These are phyloP conservation scores for Aptenodytes patagonicus DNA, from an alignment of 2,113 vertebrate genomes.

Conservation along the genomic window DNA sequence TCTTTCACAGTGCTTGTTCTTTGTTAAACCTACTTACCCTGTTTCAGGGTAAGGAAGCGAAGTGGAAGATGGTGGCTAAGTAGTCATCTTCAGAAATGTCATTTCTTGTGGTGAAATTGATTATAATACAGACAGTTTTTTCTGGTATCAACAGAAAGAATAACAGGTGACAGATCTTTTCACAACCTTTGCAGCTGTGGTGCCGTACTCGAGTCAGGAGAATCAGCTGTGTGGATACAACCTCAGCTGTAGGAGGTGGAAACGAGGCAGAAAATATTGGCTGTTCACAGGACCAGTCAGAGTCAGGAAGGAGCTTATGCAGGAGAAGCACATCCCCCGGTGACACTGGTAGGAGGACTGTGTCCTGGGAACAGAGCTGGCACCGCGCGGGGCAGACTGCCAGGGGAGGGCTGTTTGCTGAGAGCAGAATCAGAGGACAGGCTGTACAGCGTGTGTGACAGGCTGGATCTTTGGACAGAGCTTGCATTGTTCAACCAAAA, in stretches of 20 bases:
- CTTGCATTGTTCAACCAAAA: neutral
- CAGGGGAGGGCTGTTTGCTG: neutral
- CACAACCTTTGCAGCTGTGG: neutral
- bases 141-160: neutral
- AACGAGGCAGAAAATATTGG: neutral
- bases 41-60: neutral
- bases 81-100: neutral
- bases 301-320: neutral
- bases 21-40: neutral
- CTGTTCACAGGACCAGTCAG: neutral
- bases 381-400: accelerated
- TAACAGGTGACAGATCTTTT: neutral
- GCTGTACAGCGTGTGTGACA: neutral
- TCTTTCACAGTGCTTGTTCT: neutral
- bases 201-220: accelerated
- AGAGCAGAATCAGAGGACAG: neutral
- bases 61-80: neutral
- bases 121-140: neutral
- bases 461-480: neutral
- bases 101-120: neutral
- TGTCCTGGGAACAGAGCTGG: neutral
- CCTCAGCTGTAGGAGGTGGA: neutral
- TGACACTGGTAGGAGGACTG: neutral
- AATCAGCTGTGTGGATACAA: neutral
- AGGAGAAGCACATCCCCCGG: neutral